A percentile compares a stretch with the other conserved stretches of the same genome.
Evolutionary conservation across 2,888 invertebrate species (phyloP).

Genomic region (Argynnis bischoffii): DNA sequence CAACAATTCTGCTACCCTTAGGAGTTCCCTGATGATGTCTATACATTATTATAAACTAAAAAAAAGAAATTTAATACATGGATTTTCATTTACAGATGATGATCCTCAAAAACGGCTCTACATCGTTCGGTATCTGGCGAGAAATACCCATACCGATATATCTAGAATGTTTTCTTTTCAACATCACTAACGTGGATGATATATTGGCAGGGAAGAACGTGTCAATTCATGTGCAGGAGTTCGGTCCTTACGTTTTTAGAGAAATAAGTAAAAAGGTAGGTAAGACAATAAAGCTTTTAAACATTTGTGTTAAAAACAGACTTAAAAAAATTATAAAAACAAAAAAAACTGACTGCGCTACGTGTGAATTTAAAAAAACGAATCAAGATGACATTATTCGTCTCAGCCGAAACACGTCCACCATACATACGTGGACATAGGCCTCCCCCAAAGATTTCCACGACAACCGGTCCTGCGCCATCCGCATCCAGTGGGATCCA

Average conservation of each 20-base stretch:
- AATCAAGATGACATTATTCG: no score
- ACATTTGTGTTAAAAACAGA: no score
- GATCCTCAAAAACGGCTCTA: conserved; percentile 82
- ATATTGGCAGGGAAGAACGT: conserved; percentile 71
- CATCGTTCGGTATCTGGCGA: conserved; percentile 88
- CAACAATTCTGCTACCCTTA: no score
- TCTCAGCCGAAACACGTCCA: no score
- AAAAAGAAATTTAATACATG: background rate
- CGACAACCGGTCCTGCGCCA: no score
- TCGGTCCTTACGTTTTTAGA: conserved; percentile 88
- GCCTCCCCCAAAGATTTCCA: no score
- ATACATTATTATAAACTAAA: background rate
- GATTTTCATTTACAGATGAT: conserved; percentile 82
- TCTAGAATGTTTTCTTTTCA: conserved; percentile 88
- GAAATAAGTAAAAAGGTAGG: conserved; percentile 82
- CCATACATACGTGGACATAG: no score
- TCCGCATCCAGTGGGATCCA: no score
- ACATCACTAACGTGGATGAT: conserved; percentile 89
- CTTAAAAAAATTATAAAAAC: no score
- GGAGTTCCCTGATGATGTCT: no score
- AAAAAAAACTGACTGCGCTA: no score
- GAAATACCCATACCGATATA: conserved; percentile 92
- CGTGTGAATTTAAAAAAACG: no score
- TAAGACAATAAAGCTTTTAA: background rate
- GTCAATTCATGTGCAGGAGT: conserved; percentile 84